A percentile compares a stretch with the other conserved stretches of the same genome.
These are phyloP conservation scores for Colius striatus DNA, from an alignment of 2,113 vertebrate genomes.

Conservation along the genomic window DNA sequence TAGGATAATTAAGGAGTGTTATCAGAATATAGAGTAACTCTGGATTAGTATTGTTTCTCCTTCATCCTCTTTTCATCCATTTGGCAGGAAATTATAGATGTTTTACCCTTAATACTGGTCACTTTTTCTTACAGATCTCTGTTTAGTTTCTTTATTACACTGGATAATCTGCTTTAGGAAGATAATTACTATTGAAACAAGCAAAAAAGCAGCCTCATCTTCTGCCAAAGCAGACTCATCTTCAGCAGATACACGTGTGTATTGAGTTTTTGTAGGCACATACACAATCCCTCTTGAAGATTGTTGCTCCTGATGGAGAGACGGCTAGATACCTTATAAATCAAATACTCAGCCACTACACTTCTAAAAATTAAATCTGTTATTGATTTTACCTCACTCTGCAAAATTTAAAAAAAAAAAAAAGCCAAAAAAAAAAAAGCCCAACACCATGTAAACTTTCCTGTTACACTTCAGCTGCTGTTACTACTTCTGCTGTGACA, in stretches of 20 bases:
- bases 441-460: background rate
- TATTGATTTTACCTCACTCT: background rate
- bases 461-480: background rate
- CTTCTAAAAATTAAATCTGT: background rate
- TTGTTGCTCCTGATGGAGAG: background rate
- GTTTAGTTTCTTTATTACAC: background rate
- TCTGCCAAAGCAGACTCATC: background rate
- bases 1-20: conserved; percentile 6
- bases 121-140: background rate
- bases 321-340: background rate
- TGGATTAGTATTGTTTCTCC: background rate
- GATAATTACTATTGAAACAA: background rate
- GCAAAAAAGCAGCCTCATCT: background rate
- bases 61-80: background rate
- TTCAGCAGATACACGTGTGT: background rate
- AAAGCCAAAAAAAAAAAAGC: background rate
- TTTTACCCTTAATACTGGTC: background rate
- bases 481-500: background rate
- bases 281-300: background rate
- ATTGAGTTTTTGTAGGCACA: background rate
- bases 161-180: background rate
- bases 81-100: background rate
- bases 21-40: background rate
- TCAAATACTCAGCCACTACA: background rate
- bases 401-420: background rate